Base-by-base conservation (phyloP, 2,113 vertebrate species). In the Pardalotus punctatus region DNA sequence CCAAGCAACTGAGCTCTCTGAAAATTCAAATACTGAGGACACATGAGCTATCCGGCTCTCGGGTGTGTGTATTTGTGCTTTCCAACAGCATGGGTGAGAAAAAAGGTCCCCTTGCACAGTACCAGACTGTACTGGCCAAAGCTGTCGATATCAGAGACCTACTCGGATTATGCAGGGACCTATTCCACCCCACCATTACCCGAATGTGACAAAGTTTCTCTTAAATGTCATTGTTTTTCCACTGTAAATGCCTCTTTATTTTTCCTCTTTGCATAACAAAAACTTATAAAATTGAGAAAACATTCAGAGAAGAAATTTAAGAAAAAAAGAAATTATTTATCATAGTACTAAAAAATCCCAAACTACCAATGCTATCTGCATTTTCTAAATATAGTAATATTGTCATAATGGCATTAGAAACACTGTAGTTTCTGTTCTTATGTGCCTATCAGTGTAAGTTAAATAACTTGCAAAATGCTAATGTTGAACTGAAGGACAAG, bases 401-500 rank as follows among this genome's bases (percentile, higher is more conserved):
- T 78, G 84, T 78, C 51, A 11, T 48, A 73, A 78, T 73, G 3
- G 2, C 33, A 61, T 88, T 79, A 62, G 31, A 78, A 89, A 93
- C 9, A 1, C 13, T 42, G 4, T 60, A 86, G 12, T 86, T 85
- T 67, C n/a, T 64, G 9, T 58, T 92, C 15, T 24, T 89, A 16
- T 60, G 33, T 69, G 14, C 38, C 16, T 85, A 74, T 73, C 24
- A 66, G 24, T 81, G 33, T 69, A 66, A 74, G 35, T 64, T 60
- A 71, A 94, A 81, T 40, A 81, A 88, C 77, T 72, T 94, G 47
- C 12, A 76, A 94, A 89, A 92, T 92, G 77, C 12, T 96, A 88
- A 88, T 94, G 90, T 94, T 93, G 47, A 91, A 53, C 47, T 57
- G 76, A 91, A 95, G 82, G 85, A 93, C 84, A 90, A 64, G 12